Percentiles rank a stretch among this genome's conserved stretches.
Conservation (phyloP, 1,140 invertebrate species). For the Drosophila prosaltans region DNA sequence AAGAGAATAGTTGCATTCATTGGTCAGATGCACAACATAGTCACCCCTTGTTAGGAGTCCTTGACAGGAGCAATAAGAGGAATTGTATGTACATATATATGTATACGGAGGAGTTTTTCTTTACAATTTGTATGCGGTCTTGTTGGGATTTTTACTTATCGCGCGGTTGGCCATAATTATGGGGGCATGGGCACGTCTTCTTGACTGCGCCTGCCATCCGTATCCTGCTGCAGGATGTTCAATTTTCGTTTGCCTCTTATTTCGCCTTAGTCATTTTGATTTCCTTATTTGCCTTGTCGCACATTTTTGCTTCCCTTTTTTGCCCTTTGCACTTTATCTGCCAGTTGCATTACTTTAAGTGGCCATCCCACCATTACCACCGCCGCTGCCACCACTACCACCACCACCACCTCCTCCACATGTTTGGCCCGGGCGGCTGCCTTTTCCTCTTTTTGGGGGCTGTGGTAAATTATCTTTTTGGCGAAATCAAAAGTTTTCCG, state of each 20-base stretch:
- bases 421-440: constrained; percentile 16
- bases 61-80: constrained; percentile 51
- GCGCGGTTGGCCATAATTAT: constrained; percentile 45
- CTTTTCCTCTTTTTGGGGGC: constrained; percentile 17
- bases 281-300: constrained; percentile 78
- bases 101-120: constrained; percentile 23
- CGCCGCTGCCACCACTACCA: neutral
- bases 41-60: constrained; percentile 38
- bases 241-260: constrained; percentile 78
- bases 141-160: constrained; percentile 31
- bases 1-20: constrained; percentile 6
- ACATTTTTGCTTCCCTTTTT: constrained; percentile 35
- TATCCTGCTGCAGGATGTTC: constrained; percentile 77
- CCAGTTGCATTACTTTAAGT: constrained; percentile 75
- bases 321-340: constrained; percentile 43
- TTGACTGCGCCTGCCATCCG: constrained; percentile 35
- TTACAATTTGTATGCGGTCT: constrained; percentile 43
- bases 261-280: constrained; percentile 75
- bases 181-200: constrained; percentile 41
- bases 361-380: constrained; percentile 24
- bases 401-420: neutral
- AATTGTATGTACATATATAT: constrained; percentile 45
- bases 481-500: constrained; percentile 72
- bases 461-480: constrained; percentile 65
- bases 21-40: constrained; percentile 14